Conservation (phyloP, 2,888 invertebrate genomes). For the Ellobium chinense region DNA sequence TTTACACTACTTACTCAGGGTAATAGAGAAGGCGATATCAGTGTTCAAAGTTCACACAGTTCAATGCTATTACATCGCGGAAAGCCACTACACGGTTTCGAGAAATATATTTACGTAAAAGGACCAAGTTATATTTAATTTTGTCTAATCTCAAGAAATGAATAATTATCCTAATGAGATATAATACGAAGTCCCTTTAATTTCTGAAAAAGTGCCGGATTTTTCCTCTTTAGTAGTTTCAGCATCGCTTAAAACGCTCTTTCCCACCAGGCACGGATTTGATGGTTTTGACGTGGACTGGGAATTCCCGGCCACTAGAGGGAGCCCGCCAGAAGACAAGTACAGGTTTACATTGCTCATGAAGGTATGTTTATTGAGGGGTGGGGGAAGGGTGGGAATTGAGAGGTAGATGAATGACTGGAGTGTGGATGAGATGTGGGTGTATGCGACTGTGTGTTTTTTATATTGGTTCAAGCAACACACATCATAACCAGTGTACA, state of each 20-base stretch:
- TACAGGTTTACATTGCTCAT: slow-evolving; percentile 63
- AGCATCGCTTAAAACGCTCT: background rate
- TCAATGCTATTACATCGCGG: too few species aligned
- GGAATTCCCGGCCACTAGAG: slow-evolving; percentile 87
- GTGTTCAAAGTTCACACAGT: too few species aligned
- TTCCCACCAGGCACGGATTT: slow-evolving; percentile 83
- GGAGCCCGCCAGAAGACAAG: slow-evolving; percentile 68
- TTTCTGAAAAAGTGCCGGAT: too few species aligned
- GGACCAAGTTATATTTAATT: too few species aligned
- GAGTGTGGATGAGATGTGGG: background rate
- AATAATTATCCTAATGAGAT: too few species aligned
- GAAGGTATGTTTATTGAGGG: slow-evolving; percentile 53
- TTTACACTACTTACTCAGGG: too few species aligned
- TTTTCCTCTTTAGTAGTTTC: background rate
- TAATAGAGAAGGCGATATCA: too few species aligned
- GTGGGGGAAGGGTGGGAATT: background rate
- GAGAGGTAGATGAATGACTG: background rate
- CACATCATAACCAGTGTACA: too few species aligned
- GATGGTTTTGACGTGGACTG: slow-evolving; percentile 94
- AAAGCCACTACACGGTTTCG: too few species aligned
- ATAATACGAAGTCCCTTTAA: too few species aligned
- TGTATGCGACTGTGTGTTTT: background rate
- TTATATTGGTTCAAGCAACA: background rate
- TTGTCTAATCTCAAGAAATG: too few species aligned
- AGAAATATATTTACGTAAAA: too few species aligned